These are phyloP conservation scores for Morone saxatilis DNA, from an alignment of 2,113 vertebrate genomes.

Conservation along the genomic window DNA sequence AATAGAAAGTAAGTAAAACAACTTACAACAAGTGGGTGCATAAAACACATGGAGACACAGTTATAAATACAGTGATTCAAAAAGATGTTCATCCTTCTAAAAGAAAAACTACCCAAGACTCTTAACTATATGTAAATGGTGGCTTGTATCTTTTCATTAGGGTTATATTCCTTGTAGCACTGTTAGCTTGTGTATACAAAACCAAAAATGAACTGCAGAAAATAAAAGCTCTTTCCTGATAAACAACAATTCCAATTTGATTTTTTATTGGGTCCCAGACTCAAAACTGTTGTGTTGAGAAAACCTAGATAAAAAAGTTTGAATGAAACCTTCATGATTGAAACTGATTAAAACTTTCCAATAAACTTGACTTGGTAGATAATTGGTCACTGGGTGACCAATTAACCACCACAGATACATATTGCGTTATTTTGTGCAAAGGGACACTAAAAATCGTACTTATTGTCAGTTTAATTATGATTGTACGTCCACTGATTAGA, in stretches of 20 bases:
- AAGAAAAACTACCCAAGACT: not conserved
- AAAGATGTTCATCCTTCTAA: not conserved
- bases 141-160: not conserved
- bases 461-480: slow-evolving; percentile 15
- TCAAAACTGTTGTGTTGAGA: not conserved
- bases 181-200: not conserved
- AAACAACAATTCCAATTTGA: not conserved
- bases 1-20: slow-evolving; percentile 2
- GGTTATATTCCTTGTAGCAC: not conserved
- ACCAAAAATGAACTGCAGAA: not conserved
- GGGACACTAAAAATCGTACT: not conserved
- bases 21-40: not conserved
- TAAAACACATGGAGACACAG: not conserved
- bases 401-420: not conserved
- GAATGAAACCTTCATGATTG: not conserved
- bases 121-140: not conserved
- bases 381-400: not conserved
- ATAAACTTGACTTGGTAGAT: not conserved
- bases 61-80: not conserved
- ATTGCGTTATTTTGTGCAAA: not conserved
- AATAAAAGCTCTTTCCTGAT: not conserved
- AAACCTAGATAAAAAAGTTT: not conserved
- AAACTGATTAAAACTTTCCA: not conserved
- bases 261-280: not conserved
- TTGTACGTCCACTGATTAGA: slow-evolving; percentile 19